Evolutionary conservation across 2,113 vertebrate genomes (phyloP), one percentile per base, ranked within the genome.

Genomic region (Haemorhous mexicanus): DNA sequence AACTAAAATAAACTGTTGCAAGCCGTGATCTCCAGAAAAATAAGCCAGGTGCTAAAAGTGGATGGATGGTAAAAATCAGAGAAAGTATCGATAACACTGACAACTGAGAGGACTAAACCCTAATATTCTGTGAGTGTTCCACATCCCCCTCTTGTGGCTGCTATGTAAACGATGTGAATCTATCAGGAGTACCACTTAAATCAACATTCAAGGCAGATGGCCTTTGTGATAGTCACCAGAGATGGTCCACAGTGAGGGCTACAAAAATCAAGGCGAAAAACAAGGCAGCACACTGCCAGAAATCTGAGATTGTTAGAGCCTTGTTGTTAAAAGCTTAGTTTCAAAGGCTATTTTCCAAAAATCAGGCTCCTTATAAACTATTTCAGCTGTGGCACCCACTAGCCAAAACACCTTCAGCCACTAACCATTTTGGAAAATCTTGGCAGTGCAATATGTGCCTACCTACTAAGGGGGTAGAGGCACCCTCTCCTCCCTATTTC

Each of bases 71-170:
- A 90, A 80, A 95, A 95, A 63, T 47, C 39, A 16, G 8, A 74
- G 78, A 73, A 85, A 32, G 21, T 77, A 52, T 13, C 23, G 41
- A 17, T 37, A 85, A 53, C 28, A 37, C 47, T 49, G 59, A n/a
- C 30, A 94, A 53, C 39, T 56, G 79, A 90, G 47, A 61, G 35
- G 63, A 86, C 39, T 47, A 77, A 94, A 88, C 19, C 46, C 50
- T 84, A 74, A 66, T 24, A 41, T 52, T 52, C 75, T n/a, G 90
- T 67, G 63, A 85, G 59, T 86, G 84, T 95, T 96, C 85, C 87
- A 95, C 64, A 95, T 41, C 96, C 52, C 96, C 96, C 96, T 95
- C 96, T 96, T 90, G 95, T 96, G 96, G 96, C 75, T 96, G 75
- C 32, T 61, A 21, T 1, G 47, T 49, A 90, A 79, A 93, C 87